Evolutionary conservation across 1,140 invertebrate species (phyloP).

Genomic region (Drosophila ercepeae): DNA sequence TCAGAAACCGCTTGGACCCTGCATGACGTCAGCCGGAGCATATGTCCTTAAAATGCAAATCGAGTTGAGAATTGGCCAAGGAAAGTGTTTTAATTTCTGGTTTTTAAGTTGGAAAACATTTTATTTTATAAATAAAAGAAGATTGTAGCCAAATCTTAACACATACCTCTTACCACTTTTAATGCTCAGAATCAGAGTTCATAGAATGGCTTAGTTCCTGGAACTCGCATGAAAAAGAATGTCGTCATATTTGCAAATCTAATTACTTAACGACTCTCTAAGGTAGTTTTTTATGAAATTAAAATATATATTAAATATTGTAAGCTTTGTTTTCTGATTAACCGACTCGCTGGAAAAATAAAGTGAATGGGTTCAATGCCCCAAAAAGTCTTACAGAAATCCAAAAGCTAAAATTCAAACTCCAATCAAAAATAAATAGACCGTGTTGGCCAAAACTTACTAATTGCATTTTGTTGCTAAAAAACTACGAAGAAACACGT

Average conservation of each 20-base stretch:
- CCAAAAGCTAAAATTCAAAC: conserved; percentile 11
- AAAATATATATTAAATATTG: too few relatives aligned
- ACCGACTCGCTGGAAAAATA: conserved; percentile 9
- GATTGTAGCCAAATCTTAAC: too few relatives aligned
- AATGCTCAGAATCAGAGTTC: background rate
- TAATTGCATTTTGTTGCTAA: conserved; percentile 44
- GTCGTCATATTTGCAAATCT: background rate
- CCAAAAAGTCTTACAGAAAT: conserved; percentile 21
- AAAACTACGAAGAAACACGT: conserved; percentile 3
- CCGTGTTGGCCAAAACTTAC: conserved; percentile 27
- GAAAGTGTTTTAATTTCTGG: background rate
- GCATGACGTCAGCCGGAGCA: conserved; percentile 59
- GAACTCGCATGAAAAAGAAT: background rate
- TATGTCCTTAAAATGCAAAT: conserved; percentile 15
- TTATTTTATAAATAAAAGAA: too few relatives aligned
- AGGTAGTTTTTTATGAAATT: too few relatives aligned
- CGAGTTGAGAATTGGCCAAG: conserved; percentile 4
- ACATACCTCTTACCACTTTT: background rate
- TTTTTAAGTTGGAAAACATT: background rate
- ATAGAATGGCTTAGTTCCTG: background rate
- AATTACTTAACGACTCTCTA: background rate
- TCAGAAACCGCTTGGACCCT: conserved; percentile 23
- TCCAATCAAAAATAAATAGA: conserved; percentile 54
- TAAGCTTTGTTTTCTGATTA: too few relatives aligned
- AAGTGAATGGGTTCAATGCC: conserved; percentile 69